Conservation (phyloP, 2,797 vertebrate genomes). For the Pseudochirops corinnae region DNA sequence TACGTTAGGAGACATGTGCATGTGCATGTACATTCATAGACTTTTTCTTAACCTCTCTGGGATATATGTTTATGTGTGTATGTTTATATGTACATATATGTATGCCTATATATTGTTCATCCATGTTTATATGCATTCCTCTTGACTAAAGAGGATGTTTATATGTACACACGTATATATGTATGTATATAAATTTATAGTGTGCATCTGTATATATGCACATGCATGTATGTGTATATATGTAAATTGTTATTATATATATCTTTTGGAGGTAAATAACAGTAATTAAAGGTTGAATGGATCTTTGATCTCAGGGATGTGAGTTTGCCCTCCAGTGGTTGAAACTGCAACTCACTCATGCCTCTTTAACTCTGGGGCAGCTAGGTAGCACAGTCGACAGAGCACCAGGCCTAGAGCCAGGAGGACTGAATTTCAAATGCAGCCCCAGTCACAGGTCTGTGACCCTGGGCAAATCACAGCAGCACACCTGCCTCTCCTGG, state of each 20-base stretch:
- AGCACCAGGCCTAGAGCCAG: background rate
- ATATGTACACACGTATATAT: too few relatives aligned
- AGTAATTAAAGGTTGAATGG: background rate
- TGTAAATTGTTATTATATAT: background rate
- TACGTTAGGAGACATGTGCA: background rate
- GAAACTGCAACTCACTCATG: background rate
- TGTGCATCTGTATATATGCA: too few relatives aligned
- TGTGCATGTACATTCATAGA: background rate
- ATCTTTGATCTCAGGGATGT: background rate
- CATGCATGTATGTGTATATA: too few relatives aligned
- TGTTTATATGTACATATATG: too few relatives aligned
- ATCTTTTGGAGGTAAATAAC: background rate
- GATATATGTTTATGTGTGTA: too few relatives aligned
- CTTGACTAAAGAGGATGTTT: too few relatives aligned
- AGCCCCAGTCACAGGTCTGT: background rate
- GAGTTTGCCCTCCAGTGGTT: background rate
- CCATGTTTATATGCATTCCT: too few relatives aligned
- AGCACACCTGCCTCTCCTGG: background rate
- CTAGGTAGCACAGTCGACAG: background rate
- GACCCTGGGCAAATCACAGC: background rate
- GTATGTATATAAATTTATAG: too few relatives aligned
- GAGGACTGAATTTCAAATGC: background rate
- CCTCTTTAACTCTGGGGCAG: background rate
- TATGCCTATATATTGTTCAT: too few relatives aligned
- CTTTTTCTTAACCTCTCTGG: too few relatives aligned